These are phyloP conservation scores for Siderastrea radians DNA, from an alignment of 92 coral and sea anemone genomes.

Conservation along the genomic window DNA sequence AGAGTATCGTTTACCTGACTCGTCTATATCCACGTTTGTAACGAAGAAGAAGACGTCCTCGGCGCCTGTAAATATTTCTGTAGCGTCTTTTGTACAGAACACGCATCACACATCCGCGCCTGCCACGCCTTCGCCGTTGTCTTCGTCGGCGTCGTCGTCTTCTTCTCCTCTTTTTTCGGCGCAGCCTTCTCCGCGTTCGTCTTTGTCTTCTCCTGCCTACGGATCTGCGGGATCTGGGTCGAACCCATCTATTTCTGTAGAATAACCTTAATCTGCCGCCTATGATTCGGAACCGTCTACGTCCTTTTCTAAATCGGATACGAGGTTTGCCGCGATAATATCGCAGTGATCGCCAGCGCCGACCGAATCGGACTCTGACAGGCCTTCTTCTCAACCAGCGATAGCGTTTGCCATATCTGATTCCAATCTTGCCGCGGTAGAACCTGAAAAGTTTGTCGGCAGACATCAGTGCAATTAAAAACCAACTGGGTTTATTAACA, in stretches of 20 bases:
- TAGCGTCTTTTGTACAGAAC: neutral
- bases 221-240: slow-evolving; percentile 22
- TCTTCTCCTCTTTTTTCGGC: slow-evolving; percentile 29
- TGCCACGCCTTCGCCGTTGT: slow-evolving; percentile 13
- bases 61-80: slow-evolving; percentile 17
- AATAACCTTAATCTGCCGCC: neutral
- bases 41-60: slow-evolving; percentile 4
- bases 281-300: neutral
- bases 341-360: slow-evolving; percentile 30
- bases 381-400: slow-evolving; percentile 10
- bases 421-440: slow-evolving; percentile 25
- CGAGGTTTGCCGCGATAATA: slow-evolving; percentile 39
- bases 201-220: slow-evolving; percentile 23
- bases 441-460: slow-evolving; percentile 2
- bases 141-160: slow-evolving; percentile 31
- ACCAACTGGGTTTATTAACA: neutral
- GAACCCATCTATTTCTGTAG: neutral
- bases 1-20: slow-evolving; percentile 4
- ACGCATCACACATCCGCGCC: slow-evolving; percentile 30
- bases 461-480: neutral
- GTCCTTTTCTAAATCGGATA: slow-evolving; percentile 4
- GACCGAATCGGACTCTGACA: slow-evolving; percentile 31
- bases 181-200: slow-evolving; percentile 29
- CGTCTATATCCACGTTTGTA: neutral
- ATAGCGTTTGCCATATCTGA: slow-evolving; percentile 17